These are phyloP conservation scores for Hyaena hyaena DNA, from an alignment of 2,113 vertebrate genomes.

Conservation along the genomic window DNA sequence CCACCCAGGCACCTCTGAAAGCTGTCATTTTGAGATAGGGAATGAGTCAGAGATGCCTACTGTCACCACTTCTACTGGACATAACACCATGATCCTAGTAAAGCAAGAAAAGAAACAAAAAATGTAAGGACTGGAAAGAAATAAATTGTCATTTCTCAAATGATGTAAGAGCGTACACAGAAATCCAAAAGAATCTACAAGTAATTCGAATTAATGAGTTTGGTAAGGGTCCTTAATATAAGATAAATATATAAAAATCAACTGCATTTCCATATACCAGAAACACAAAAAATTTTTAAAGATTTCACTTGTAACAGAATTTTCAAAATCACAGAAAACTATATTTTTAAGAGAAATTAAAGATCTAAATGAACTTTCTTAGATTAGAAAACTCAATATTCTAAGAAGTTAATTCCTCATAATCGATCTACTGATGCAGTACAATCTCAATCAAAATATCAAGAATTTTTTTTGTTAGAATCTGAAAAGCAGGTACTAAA, in stretches of 20 bases:
- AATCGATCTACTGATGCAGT: not conserved
- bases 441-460: not conserved
- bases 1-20: not conserved
- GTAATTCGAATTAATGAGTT: not conserved
- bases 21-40: not conserved
- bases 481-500: not conserved
- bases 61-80: not conserved
- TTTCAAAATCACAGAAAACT: conserved; percentile 3
- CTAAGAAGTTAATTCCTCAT: not conserved
- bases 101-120: not conserved
- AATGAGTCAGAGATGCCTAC: not conserved
- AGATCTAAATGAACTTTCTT: conserved; percentile 15
- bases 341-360: not conserved
- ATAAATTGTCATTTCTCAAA: not conserved
- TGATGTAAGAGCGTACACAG: not conserved
- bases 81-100: not conserved
- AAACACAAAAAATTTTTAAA: not conserved
- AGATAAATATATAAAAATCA: not conserved
- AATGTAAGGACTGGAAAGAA: not conserved
- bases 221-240: not conserved
- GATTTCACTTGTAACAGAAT: not conserved
- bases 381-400: not conserved
- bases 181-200: not conserved
- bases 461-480: not conserved
- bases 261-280: not conserved